Conservation (phyloP, 2,113 vertebrate species). For the Agapornis roseicollis region DNA sequence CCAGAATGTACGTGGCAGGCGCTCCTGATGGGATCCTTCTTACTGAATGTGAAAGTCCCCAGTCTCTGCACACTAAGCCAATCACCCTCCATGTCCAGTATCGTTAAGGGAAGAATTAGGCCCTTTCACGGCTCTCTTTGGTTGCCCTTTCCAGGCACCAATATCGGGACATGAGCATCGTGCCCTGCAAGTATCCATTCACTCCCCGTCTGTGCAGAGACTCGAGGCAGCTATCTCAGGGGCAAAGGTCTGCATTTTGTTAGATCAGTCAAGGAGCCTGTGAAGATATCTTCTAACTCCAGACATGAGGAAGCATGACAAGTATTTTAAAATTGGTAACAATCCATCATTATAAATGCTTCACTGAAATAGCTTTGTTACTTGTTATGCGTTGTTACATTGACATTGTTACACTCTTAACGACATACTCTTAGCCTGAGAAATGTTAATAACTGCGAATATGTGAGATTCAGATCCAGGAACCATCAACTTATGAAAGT, state of each 20-base stretch:
- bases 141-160: not conserved
- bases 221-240: not conserved
- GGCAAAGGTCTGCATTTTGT: not conserved
- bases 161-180: fast-evolving
- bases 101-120: not conserved
- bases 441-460: not conserved
- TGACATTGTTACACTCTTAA: not conserved
- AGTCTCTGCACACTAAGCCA: fast-evolving
- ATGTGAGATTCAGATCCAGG: not conserved
- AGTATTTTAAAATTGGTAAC: slow-evolving; percentile 4
- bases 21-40: not conserved
- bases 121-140: not conserved
- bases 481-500: not conserved
- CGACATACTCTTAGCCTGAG: not conserved
- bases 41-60: not conserved
- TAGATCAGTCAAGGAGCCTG: not conserved
- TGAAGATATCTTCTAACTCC: not conserved
- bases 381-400: not conserved
- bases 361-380: not conserved
- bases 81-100: fast-evolving
- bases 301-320: slow-evolving; percentile 4
- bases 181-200: not conserved
- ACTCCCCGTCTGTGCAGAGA: not conserved
- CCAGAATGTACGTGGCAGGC: not conserved
- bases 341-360: not conserved